Percentiles rank a stretch among this genome's conserved stretches.
Conservation (phyloP, 1,140 invertebrate species). For the Drosophila mayri region DNA sequence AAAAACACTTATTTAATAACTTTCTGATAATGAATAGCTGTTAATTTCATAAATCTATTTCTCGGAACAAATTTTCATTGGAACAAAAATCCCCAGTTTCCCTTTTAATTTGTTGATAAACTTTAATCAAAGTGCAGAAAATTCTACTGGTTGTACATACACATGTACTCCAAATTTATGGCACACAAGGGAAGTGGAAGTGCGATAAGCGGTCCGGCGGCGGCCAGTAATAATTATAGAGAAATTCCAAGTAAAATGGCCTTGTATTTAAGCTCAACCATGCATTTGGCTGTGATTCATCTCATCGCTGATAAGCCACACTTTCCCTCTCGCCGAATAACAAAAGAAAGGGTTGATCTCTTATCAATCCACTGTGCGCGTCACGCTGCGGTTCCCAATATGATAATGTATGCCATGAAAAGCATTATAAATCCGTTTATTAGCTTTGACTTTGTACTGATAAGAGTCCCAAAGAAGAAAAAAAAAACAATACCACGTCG, state of each 20-base stretch:
- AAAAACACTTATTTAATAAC: neutral
- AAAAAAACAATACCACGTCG: constrained; percentile 12
- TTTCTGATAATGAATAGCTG: neutral
- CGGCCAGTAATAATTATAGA: constrained; percentile 2
- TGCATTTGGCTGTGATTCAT: constrained; percentile 31
- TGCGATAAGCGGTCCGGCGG: constrained; percentile 13
- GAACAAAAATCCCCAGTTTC: neutral
- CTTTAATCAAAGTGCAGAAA: constrained; percentile 3
- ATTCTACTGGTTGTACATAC: neutral
- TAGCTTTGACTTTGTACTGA: constrained; percentile 43
- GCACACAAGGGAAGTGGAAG: constrained; percentile 16
- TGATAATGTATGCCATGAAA: neutral
- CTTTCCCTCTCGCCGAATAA: constrained; percentile 34
- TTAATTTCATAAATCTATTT: neutral
- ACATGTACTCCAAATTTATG: neutral
- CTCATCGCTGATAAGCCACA: constrained; percentile 24
- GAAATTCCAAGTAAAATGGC: constrained; percentile 3
- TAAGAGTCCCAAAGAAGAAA: constrained; percentile 33
- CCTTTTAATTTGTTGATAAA: neutral
- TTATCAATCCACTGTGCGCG: constrained; percentile 48
- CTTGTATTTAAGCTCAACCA: neutral
- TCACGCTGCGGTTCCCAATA: constrained; percentile 68
- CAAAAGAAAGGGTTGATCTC: constrained; percentile 31
- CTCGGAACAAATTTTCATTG: neutral
- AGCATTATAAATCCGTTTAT: constrained; percentile 34